phyloP scores from a whole-genome alignment of 2,113 vertebrate species.

The Euleptes europaea region DNA sequence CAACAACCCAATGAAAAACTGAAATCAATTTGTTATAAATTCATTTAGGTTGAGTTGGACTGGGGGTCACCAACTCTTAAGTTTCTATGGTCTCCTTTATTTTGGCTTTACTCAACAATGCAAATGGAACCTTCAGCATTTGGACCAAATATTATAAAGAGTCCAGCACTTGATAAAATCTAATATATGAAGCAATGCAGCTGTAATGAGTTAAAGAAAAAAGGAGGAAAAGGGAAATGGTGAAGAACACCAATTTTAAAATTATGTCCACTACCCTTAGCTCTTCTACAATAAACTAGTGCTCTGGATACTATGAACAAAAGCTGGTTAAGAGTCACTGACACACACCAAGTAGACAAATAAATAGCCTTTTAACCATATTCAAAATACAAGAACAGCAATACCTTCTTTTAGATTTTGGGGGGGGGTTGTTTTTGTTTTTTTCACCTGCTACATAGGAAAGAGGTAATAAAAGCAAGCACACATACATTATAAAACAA shows the following conservation, averaged over 20 bases:
- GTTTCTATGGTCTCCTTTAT: background rate
- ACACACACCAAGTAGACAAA: background rate
- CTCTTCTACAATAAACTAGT: background rate
- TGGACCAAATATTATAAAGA: accelerated
- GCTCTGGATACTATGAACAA: slow-evolving; percentile 6
- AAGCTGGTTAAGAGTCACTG: background rate
- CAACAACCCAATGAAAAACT: background rate
- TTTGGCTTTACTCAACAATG: background rate
- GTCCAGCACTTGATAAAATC: background rate
- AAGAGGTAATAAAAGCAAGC: slow-evolving; percentile 48
- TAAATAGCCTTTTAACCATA: background rate
- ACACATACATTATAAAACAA: slow-evolving; percentile 28
- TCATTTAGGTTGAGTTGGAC: background rate
- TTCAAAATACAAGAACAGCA: slow-evolving; percentile 34
- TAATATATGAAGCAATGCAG: background rate
- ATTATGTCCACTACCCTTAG: background rate
- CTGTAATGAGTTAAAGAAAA: background rate
- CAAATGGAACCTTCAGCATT: background rate
- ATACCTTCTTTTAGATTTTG: slow-evolving; percentile 8
- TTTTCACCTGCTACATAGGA: slow-evolving; percentile 26
- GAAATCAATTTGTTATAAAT: background rate
- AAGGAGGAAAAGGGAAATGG: background rate
- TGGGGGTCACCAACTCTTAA: background rate
- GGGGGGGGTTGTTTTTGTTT: background rate
- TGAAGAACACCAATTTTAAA: background rate